Conservation (phyloP, 2,888 invertebrate genomes). For the Orthonevra nobilis region DNA sequence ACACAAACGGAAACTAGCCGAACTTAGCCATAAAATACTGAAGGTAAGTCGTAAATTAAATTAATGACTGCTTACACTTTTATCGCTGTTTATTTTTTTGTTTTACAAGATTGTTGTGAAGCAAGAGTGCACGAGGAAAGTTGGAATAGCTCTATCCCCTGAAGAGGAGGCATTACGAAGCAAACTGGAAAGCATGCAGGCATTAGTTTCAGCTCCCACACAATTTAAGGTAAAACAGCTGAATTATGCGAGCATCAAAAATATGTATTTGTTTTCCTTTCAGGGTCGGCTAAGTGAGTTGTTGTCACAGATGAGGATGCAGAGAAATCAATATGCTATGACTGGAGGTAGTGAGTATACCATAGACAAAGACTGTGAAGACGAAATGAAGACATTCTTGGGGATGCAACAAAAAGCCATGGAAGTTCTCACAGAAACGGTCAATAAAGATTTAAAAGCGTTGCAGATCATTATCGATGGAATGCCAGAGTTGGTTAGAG, state of each 20-base stretch:
- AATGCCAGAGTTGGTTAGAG: conserved; percentile 82
- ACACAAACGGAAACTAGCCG: conserved; percentile 89
- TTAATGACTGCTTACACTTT: too few relatives aligned
- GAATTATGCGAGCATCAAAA: too few relatives aligned
- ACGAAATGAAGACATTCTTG: conserved; percentile 89
- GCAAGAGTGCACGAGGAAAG: conserved; percentile 93
- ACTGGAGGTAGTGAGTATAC: conserved; percentile 87
- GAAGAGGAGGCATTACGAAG: conserved; percentile 95
- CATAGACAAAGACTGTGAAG: conserved; percentile 87
- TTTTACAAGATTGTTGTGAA: conserved; percentile 87
- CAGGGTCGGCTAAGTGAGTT: conserved; percentile 94
- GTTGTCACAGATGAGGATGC: conserved; percentile 91
- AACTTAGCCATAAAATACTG: conserved; percentile 90
- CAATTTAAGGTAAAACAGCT: conserved; percentile 91
- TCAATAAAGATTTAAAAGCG: conserved; percentile 89
- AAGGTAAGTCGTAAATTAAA: conserved; percentile 82
- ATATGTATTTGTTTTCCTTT: background rate
- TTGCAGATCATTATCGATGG: conserved; percentile 90
- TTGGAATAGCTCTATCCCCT: conserved; percentile 91
- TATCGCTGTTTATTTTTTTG: too few relatives aligned
- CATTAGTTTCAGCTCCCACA: conserved; percentile 93
- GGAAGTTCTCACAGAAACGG: conserved; percentile 90
- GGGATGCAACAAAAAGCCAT: conserved; percentile 94
- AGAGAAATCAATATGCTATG: conserved; percentile 83
- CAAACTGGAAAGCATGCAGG: conserved; percentile 91